These are phyloP conservation scores for Caprella mutica DNA, from an alignment of 2,888 invertebrate genomes.

Conservation along the genomic window DNA sequence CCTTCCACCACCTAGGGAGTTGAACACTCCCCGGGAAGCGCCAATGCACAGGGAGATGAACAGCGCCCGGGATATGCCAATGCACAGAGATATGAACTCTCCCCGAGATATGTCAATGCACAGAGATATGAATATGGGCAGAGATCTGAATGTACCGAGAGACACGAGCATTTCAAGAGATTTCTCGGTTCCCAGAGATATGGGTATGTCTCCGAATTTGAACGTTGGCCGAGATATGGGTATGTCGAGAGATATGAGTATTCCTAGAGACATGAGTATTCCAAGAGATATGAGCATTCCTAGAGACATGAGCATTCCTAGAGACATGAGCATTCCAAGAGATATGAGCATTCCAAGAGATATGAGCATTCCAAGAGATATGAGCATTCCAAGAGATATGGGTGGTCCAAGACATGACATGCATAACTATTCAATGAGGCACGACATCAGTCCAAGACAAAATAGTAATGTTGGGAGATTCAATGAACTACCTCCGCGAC, in stretches of 20 bases:
- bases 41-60: background rate
- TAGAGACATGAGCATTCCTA: background rate
- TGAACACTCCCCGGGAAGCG: no score
- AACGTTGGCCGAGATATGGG: background rate
- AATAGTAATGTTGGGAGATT: background rate
- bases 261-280: no score
- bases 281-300: background rate
- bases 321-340: background rate
- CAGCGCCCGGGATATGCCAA: background rate
- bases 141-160: no score
- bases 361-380: background rate
- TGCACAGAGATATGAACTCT: background rate
- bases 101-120: background rate
- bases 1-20: background rate
- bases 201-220: no score
- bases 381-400: background rate
- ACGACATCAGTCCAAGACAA: background rate
- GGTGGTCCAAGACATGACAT: background rate
- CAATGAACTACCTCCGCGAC: background rate
- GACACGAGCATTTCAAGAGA: no score
- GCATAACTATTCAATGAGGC: background rate
- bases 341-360: background rate
- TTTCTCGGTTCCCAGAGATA: background rate
- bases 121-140: background rate
- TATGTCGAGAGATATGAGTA: no score